Base-by-base conservation (phyloP, 2,888 invertebrate genomes). In the Limnephilus marmoratus region DNA sequence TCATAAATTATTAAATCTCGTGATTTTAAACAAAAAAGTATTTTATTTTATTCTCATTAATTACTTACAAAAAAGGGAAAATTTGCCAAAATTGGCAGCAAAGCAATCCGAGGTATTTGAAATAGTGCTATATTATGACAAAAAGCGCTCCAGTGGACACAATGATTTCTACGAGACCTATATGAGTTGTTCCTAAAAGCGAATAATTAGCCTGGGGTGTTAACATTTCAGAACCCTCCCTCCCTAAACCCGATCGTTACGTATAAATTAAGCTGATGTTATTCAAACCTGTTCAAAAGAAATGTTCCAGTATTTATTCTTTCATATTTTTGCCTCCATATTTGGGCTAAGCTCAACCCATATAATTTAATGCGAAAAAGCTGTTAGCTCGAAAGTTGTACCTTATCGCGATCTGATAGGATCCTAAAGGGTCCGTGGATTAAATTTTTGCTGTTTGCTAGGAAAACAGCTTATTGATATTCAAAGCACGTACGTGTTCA, bases 341-440 rank as follows among this genome's bases (percentile, higher is more conserved):
- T 89, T 89, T 81, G 11, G 81, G 81, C 37, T 37, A 81, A 89
- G 88, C 88, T 89, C 80, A 41, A 24, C 88, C 80, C 37, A 41
- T 81, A 89, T 80, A 89, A 89, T 89, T 89, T 89, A 89, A 89
- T 89, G 88, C 88, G 88, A 80, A 81, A 89, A 89, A 89, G 80
- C 88, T 89, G 80, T 89, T 89, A 89, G 88, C 37, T 89, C 34
- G 80, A 41, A 89, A 80, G 18, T 81, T 29, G 12, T 24, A 88
- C 80, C 88, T 89, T 89, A 89, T 80, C 80, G 13, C 31, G n/a
- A 89, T 89, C 81, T 31, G 88, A 89, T 89, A 80, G 34, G 18
- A 49, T 45, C 45, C 41, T 29, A 15, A 29, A 29, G 53, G 45
- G 86, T 86, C 49, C 29, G 53, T n/a, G 86, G 29, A 86, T 86